phyloP scores from a whole-genome alignment of 2,797 vertebrate genomes.

The Gorsachius magnificus region DNA sequence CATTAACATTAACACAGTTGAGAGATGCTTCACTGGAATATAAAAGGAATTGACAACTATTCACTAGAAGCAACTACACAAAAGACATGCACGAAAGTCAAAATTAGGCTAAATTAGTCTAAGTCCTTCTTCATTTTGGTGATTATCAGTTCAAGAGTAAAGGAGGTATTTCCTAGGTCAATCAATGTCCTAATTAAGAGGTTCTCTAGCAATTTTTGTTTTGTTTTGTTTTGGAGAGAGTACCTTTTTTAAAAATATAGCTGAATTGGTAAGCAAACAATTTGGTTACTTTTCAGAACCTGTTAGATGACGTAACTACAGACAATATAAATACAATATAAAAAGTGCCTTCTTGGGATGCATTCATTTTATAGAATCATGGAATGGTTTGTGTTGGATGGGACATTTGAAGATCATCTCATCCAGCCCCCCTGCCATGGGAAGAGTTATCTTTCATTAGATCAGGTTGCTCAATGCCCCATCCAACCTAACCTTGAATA shows the following conservation, averaged over 20 bases:
- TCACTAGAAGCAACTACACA: neutral
- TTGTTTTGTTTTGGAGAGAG: neutral
- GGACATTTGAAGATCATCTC: neutral
- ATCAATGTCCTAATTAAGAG: neutral
- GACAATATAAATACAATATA: neutral
- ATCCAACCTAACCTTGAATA: neutral
- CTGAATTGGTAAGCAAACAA: neutral
- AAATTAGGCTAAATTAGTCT: neutral
- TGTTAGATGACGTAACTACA: neutral
- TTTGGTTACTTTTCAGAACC: neutral
- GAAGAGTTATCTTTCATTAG: neutral
- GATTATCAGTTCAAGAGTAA: neutral
- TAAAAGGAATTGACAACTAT: neutral
- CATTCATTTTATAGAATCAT: neutral
- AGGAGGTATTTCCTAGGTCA: neutral
- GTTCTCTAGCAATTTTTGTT: neutral
- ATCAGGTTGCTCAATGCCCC: neutral
- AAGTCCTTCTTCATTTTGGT: neutral
- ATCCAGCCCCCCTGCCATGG: neutral
- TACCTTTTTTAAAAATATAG: neutral
- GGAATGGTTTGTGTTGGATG: neutral
- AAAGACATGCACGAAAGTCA: neutral
- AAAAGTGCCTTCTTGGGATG: neutral
- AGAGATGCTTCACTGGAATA: neutral
- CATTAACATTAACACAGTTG: neutral